Conservation (phyloP, 2,797 vertebrate species). For the Helicolenus hilgendorfi region DNA sequence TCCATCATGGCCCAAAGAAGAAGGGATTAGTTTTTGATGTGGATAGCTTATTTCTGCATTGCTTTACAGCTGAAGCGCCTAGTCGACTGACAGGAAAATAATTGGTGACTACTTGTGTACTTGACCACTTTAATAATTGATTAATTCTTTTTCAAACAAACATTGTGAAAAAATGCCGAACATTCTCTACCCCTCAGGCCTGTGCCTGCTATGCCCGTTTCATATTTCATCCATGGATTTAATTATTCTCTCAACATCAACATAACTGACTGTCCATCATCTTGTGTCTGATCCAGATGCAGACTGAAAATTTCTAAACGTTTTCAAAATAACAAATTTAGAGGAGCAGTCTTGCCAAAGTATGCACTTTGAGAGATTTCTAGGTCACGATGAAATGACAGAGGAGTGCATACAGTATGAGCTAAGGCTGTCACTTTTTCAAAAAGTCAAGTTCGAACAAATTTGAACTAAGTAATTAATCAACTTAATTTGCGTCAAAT, state of each 20-base stretch:
- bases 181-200: not conserved
- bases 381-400: not conserved
- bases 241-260: not conserved
- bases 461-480: not conserved
- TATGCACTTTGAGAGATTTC: not conserved
- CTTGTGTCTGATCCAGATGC: not conserved
- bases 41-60: not conserved
- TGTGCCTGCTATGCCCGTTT: not conserved
- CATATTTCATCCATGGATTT: not conserved
- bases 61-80: not conserved
- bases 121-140: not conserved
- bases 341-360: not conserved
- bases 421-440: not conserved
- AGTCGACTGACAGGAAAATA: not conserved
- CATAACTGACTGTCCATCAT: not conserved
- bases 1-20: not conserved
- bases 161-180: not conserved
- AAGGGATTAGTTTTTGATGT: not conserved
- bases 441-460: not conserved
- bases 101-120: not conserved
- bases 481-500: not conserved
- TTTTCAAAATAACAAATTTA: not conserved
- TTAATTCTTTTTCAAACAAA: not conserved
- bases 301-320: not conserved
- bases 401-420: not conserved